These are phyloP conservation scores for Lota lota DNA, from an alignment of 2,113 vertebrate species.

Conservation along the genomic window DNA sequence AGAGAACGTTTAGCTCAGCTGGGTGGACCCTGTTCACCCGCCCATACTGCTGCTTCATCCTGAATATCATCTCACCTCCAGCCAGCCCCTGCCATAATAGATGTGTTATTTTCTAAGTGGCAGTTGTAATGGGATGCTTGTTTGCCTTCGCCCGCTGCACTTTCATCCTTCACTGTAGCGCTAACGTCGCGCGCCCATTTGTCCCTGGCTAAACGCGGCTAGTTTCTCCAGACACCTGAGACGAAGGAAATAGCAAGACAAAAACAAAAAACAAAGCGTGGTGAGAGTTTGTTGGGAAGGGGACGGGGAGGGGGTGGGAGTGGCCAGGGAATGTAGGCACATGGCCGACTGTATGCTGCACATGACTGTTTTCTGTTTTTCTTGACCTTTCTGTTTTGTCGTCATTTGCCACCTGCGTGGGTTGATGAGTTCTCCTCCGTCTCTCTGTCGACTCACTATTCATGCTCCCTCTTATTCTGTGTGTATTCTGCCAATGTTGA, in stretches of 20 bases:
- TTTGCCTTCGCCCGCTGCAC: conserved; percentile 67
- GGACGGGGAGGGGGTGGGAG: conserved; percentile 59
- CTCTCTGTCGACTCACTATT: too few species aligned
- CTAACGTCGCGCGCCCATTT: conserved; percentile 60
- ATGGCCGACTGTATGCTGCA: too few species aligned
- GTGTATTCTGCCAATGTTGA: conserved; percentile 7
- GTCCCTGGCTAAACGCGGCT: conserved; percentile 45
- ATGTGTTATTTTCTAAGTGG: conserved; percentile 75
- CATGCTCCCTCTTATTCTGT: too few species aligned
- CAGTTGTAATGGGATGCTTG: conserved; percentile 73
- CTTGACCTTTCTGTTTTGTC: too few species aligned
- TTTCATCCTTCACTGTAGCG: conserved; percentile 72
- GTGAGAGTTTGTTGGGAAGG: conserved; percentile 19
- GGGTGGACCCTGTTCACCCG: too few species aligned
- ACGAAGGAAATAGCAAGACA: conserved; percentile 7
- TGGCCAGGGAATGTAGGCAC: conserved; percentile 30
- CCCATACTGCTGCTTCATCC: too few species aligned
- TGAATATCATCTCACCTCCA: conserved; percentile 47
- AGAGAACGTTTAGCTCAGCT: too few species aligned
- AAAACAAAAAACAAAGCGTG: too few species aligned
- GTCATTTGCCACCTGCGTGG: too few species aligned
- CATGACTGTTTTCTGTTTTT: too few species aligned
- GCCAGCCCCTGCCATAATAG: conserved; percentile 65
- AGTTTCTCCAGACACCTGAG: conserved; percentile 47
- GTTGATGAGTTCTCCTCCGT: too few species aligned